Percentiles rank a stretch among this genome's conserved stretches.
Conservation (phyloP, 2,888 invertebrate species). For the Cerastis rubricosa region DNA sequence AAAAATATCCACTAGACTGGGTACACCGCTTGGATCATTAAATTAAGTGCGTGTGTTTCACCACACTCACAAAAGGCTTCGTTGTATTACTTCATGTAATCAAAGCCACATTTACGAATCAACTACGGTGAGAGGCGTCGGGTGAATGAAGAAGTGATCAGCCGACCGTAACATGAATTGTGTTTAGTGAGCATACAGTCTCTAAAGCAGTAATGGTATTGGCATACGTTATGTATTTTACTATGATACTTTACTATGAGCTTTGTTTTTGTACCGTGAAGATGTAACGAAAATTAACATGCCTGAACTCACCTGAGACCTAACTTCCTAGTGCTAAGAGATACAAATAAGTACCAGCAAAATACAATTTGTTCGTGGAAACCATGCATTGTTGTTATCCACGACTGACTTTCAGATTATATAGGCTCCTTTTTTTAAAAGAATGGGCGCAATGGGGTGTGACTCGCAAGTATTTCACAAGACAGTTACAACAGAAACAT, state of each 20-base stretch:
- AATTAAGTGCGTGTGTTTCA: constrained; percentile 63
- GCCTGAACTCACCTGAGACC: neutral
- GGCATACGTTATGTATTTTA: constrained; percentile 23
- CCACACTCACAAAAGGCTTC: constrained; percentile 56
- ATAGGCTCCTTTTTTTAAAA: neutral
- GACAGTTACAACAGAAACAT: neutral
- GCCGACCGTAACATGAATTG: constrained; percentile 62
- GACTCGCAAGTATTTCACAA: neutral
- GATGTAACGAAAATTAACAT: constrained; percentile 20
- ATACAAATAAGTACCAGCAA: constrained; percentile 17
- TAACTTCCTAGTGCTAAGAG: neutral
- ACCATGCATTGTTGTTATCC: neutral
- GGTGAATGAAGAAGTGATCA: constrained; percentile 48
- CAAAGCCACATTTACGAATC: constrained; percentile 68
- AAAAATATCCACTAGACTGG: constrained; percentile 35
- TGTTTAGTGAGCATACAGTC: constrained; percentile 61
- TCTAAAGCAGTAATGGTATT: constrained; percentile 23
- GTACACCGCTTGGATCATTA: constrained; percentile 53
- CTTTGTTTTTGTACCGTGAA: constrained; percentile 13
- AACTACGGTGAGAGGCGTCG: constrained; percentile 65
- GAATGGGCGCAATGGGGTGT: neutral
- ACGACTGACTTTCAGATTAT: neutral
- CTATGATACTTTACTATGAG: neutral
- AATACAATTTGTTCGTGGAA: neutral
- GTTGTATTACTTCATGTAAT: constrained; percentile 63